Evolutionary conservation across 2,113 vertebrate genomes (phyloP).

Genomic region (Pygoscelis adeliae): DNA sequence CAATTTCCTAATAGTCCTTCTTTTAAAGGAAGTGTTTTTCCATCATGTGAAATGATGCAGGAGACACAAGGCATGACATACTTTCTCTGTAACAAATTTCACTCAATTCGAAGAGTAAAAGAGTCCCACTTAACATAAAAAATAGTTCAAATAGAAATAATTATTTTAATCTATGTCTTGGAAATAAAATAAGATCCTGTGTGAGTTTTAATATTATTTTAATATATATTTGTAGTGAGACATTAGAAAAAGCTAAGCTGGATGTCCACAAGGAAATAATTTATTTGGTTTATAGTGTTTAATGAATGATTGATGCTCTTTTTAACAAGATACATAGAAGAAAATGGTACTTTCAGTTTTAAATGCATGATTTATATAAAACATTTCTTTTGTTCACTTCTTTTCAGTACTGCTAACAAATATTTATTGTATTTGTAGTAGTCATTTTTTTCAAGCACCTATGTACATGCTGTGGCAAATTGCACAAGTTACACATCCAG

Average conservation of each 20-base stretch:
- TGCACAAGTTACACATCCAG: not conserved
- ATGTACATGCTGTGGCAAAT: not conserved
- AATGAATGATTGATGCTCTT: not conserved
- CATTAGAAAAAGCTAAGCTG: not conserved
- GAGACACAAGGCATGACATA: not conserved
- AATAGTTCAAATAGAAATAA: not conserved
- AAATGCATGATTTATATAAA: not conserved
- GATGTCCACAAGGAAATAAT: not conserved
- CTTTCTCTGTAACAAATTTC: not conserved
- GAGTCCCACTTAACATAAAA: not conserved
- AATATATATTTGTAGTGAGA: not conserved
- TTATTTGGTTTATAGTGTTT: not conserved
- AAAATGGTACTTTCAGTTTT: not conserved
- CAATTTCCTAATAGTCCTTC: not conserved
- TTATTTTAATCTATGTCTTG: not conserved
- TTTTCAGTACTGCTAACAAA: not conserved
- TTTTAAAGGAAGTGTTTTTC: not conserved
- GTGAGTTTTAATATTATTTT: not conserved
- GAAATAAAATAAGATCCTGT: not conserved
- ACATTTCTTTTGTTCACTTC: not conserved
- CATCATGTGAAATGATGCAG: not conserved
- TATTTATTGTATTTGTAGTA: not conserved
- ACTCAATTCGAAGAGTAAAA: not conserved
- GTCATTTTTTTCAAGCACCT: not conserved
- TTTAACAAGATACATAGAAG: not conserved